Evolutionary conservation across 2,888 invertebrate species (phyloP).

Genomic region (Drosophila picticornis): DNA sequence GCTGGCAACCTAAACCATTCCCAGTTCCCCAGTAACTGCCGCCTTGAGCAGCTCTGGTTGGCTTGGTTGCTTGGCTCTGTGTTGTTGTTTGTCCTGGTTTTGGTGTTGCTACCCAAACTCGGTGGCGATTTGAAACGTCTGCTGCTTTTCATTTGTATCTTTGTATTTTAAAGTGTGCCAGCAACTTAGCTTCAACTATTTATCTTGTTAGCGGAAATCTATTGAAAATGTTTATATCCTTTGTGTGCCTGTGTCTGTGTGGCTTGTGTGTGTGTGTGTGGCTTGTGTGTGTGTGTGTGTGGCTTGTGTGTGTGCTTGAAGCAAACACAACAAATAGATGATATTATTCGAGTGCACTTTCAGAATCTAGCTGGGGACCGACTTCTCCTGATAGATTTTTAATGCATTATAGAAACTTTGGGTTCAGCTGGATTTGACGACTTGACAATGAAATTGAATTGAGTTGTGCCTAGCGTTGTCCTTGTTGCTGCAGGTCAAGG

Average conservation of each 20-base stretch:
- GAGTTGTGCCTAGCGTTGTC: no score
- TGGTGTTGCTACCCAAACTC: conserved; percentile 26
- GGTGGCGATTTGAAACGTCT: conserved; percentile 60
- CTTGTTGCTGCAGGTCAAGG: not conserved
- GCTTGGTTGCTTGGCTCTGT: not conserved
- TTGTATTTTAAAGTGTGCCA: conserved; percentile 63
- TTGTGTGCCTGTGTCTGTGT: conserved; percentile 25
- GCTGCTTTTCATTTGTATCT: conserved; percentile 49
- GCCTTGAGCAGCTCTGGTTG: not conserved
- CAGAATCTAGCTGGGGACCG: not conserved
- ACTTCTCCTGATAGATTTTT: not conserved
- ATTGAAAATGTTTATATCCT: conserved; percentile 75
- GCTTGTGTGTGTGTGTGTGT: not conserved
- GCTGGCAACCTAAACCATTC: conserved; percentile 16
- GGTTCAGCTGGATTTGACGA: conserved; percentile 3
- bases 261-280: not conserved
- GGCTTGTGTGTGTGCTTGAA: conserved; percentile 15
- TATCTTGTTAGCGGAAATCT: conserved; percentile 80
- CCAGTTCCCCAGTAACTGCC: not conserved
- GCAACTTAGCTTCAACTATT: conserved; percentile 69
- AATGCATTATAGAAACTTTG: conserved; percentile 16
- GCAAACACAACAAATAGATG: conserved; percentile 34
- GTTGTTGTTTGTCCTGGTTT: conserved; percentile 4
- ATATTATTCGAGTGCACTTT: conserved; percentile 24
- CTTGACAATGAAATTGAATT: conserved; percentile 3